Evolutionary conservation across 2,888 invertebrate genomes (phyloP).

Genomic region (Lordiphosa fenestrarum): DNA sequence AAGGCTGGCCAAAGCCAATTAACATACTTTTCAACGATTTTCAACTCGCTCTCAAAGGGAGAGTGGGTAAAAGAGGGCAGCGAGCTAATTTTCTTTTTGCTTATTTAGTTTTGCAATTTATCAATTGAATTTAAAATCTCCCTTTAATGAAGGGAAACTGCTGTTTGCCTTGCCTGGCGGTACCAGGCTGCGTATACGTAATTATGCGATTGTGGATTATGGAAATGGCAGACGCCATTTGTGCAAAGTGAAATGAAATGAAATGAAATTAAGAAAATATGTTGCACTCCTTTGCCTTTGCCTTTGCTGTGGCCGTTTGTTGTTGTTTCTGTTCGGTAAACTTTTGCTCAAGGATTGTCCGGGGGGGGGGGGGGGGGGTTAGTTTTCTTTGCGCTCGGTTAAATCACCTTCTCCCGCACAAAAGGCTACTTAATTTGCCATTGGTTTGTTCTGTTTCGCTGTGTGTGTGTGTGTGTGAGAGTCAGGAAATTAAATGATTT

Average conservation of each 20-base stretch:
- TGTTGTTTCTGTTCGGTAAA: conserved; percentile 38
- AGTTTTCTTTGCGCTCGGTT: no score
- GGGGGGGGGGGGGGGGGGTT: no score
- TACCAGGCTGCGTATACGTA: conserved; percentile 65
- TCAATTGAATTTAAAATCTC: conserved; percentile 64
- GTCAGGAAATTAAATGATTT: conserved; percentile 75
- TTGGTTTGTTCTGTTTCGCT: conserved; percentile 57
- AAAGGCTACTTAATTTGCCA: conserved; percentile 65
- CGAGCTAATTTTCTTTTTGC: conserved; percentile 5
- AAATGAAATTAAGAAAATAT: conserved; percentile 72
- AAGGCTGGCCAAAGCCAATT: conserved; percentile 38
- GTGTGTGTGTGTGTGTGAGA: conserved; percentile 29
- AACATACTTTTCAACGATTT: conserved; percentile 46
- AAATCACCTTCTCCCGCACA: conserved; percentile 4
- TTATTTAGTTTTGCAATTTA: conserved; percentile 44
- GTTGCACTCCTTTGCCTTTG: conserved; percentile 49
- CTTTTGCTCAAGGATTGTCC: conserved; percentile 33
- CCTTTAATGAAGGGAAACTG: conserved; percentile 33
- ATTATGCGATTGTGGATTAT: conserved; percentile 61
- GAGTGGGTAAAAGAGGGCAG: background rate
- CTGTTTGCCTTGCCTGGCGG: conserved; percentile 8
- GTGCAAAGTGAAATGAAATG: conserved; percentile 41
- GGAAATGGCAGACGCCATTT: conserved; percentile 38
- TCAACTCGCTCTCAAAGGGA: conserved; percentile 29
- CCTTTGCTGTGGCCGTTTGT: conserved; percentile 24